Base-by-base conservation (phyloP, 2,113 vertebrate species). In the Mobula birostris region DNA sequence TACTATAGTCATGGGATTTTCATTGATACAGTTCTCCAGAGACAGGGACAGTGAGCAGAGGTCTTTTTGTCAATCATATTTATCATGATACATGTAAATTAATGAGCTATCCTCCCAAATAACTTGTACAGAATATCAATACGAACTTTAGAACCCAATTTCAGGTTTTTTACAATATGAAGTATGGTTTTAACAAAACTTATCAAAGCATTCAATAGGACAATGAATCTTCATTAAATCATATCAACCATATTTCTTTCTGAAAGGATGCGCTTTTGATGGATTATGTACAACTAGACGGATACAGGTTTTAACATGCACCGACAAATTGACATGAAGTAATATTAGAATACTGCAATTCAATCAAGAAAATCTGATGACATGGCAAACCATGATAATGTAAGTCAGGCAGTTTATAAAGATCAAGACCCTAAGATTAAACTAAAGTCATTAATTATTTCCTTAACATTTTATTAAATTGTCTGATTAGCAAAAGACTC, bases 201-300 rank as follows among this genome's bases (percentile, higher is more conserved):
- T 74, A 93, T 93, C 68, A 74, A 93, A 93, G 70, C 4, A 29
- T 74, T 93, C 36, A 93, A 93, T 76, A 74, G 40, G 36, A 74
- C 91, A 56, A 93, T 74, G 32, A 93, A 74, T 93, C 21, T 74
- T 93, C 48, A 24, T 93, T 74, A 76, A 74, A 56, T 27, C 21
- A 74, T 56, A 93, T 56, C 36, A 93, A 74, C 21, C 36, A 93
- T 72, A 21, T 93, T 93, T 5, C 91, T 93, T 48, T 76, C 70
- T 93, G 91, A 93, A 76, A 74, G 70, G 91, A 93, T 93, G 40
- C 76, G 83, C 56, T 17, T 76, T 48, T 74, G 91, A 93, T 93
- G 70, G 70, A 93, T 93, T 93, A 24, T 56, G 70, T 27, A 72
- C 36, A 74, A 93, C 21, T 6, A 74, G 70, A 93, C 29, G 56